Evolutionary conservation across 2,797 vertebrate genomes (phyloP).

Genomic region (Coranthus polyacanthus): DNA sequence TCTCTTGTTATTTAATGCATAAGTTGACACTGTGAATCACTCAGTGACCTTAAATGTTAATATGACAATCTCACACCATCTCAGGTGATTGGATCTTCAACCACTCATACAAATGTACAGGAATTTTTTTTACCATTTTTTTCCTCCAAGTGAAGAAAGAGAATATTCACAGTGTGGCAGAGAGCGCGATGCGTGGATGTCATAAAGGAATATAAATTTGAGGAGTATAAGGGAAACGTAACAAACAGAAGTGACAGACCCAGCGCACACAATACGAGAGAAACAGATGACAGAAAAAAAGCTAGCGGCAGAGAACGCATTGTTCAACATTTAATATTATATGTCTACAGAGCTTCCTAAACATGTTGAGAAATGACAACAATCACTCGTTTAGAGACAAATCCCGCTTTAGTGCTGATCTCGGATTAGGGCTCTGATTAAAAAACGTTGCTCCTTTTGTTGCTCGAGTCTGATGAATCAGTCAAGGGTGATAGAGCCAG

Average conservation of each 20-base stretch:
- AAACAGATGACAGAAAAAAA: slow-evolving; percentile 1
- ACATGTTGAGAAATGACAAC: slow-evolving; percentile 48
- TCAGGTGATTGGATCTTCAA: too few species aligned
- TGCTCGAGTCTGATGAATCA: slow-evolving; percentile 58
- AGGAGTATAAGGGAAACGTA: neutral
- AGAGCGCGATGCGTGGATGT: too few species aligned
- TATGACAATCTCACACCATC: too few species aligned
- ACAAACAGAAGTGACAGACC: too few species aligned
- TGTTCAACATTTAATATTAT: slow-evolving; percentile 32
- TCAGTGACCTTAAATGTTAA: too few species aligned
- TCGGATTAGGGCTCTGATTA: slow-evolving; percentile 66
- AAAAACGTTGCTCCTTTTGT: slow-evolving; percentile 42
- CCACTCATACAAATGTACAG: too few species aligned
- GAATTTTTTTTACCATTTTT: too few species aligned
- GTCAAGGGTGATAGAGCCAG: slow-evolving; percentile 49
- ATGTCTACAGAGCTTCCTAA: slow-evolving; percentile 29
- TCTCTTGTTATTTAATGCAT: too few species aligned
- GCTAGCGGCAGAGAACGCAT: slow-evolving; percentile 13
- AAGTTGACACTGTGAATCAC: too few species aligned
- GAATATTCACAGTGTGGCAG: too few species aligned
- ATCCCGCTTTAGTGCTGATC: slow-evolving; percentile 55
- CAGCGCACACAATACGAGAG: slow-evolving; percentile 1
- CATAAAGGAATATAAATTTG: neutral
- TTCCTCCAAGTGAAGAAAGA: too few species aligned
- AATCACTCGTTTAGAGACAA: slow-evolving; percentile 52